phyloP scores from a whole-genome alignment of 2,113 vertebrate species.

The Austrofundulus limnaeus region DNA sequence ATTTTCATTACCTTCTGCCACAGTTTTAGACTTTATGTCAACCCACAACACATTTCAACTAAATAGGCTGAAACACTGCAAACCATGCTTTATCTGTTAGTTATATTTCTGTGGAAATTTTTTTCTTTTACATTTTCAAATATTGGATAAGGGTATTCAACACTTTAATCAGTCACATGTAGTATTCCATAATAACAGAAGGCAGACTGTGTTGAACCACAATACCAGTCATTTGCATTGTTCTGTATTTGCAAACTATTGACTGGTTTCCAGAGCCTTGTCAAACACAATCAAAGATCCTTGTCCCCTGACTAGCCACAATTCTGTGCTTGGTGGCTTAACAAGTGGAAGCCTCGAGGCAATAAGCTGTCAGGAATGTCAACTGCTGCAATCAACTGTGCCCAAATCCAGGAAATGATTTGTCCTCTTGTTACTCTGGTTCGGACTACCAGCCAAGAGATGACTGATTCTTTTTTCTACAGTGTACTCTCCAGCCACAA shows the following conservation, averaged over 20 bases:
- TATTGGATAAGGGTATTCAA: conserved; percentile 15
- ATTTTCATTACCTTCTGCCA: conserved; percentile 37
- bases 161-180: conserved; percentile 22
- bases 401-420: conserved; percentile 69
- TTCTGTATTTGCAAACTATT: conserved; percentile 34
- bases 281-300: conserved; percentile 59
- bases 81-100: conserved; percentile 32
- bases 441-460: conserved; percentile 56
- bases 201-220: conserved; percentile 37
- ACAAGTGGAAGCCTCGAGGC: conserved; percentile 67
- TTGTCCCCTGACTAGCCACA: conserved; percentile 58
- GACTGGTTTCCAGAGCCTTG: conserved; percentile 59
- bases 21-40: conserved; percentile 41
- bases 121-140: conserved; percentile 11
- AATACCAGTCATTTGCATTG: conserved; percentile 54
- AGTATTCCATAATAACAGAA: conserved; percentile 36
- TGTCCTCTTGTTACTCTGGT: conserved; percentile 53
- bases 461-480: conserved; percentile 48
- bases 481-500: conserved; percentile 44
- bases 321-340: conserved; percentile 57
- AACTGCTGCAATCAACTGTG: conserved; percentile 69
- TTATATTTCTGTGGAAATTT: conserved; percentile 15
- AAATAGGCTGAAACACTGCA: conserved; percentile 45
- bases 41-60: conserved; percentile 28
- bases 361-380: conserved; percentile 69